These are phyloP conservation scores for Erynnis tages DNA, from an alignment of 2,888 invertebrate genomes.

Conservation along the genomic window DNA sequence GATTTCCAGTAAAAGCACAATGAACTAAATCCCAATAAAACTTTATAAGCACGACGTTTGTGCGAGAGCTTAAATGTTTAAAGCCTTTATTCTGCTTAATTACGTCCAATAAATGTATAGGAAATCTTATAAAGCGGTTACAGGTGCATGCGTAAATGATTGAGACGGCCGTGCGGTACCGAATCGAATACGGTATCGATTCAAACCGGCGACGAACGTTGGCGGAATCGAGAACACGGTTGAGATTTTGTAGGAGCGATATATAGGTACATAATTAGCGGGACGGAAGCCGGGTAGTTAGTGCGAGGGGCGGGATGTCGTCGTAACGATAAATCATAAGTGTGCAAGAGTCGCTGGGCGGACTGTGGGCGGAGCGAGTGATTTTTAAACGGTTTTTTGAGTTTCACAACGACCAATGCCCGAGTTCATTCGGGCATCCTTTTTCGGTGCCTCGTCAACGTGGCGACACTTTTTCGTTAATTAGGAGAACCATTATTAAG, in stretches of 20 bases:
- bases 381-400: constrained; percentile 81
- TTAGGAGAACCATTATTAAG: constrained; percentile 73
- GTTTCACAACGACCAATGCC: constrained; percentile 71
- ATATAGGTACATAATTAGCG: constrained; percentile 68
- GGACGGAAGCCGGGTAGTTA: constrained; percentile 73
- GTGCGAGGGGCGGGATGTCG: constrained; percentile 75
- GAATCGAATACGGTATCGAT: constrained; percentile 51
- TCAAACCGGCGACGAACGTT: constrained; percentile 45
- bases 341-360: constrained; percentile 73
- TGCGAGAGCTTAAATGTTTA: constrained; percentile 12
- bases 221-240: constrained; percentile 60
- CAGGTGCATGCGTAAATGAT: constrained; percentile 25
- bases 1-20: constrained; percentile 15
- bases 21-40: constrained; percentile 17
- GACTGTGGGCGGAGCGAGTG: constrained; percentile 75
- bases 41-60: constrained; percentile 20
- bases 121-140: constrained; percentile 11
- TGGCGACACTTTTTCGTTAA: constrained; percentile 77
- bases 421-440: constrained; percentile 68
- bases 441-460: constrained; percentile 65
- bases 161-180: constrained; percentile 24
- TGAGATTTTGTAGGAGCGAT: constrained; percentile 65
- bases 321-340: constrained; percentile 78
- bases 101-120: constrained; percentile 20
- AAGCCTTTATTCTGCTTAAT: constrained; percentile 23